Evolutionary conservation across 2,888 invertebrate genomes (phyloP).

Genomic region (Drosophila affinis): DNA sequence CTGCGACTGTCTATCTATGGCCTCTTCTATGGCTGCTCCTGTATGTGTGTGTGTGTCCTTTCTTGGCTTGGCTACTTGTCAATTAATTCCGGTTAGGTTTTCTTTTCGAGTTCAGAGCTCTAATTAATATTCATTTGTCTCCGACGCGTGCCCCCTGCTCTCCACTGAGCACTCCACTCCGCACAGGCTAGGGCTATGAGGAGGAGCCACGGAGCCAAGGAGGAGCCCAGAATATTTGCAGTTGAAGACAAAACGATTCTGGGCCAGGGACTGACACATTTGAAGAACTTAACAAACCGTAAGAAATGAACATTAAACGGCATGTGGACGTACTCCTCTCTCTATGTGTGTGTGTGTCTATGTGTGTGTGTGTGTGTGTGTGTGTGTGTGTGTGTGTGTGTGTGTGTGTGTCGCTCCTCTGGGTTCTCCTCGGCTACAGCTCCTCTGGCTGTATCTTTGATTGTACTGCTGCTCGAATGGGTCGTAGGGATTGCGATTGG

Average conservation of each 20-base stretch:
- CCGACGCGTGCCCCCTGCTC: neutral
- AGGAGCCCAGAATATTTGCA: slow-evolving; percentile 6
- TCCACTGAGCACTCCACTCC: neutral
- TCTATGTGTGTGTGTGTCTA: slow-evolving; percentile 4
- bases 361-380: slow-evolving; percentile 26
- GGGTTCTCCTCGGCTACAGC: slow-evolving; percentile 35
- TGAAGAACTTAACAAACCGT: slow-evolving; percentile 74
- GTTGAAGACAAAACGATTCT: slow-evolving; percentile 35
- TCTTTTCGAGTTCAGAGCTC: slow-evolving; percentile 3
- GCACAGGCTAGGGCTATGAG: neutral
- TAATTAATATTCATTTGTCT: slow-evolving; percentile 46
- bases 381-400: slow-evolving; percentile 30
- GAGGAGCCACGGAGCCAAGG: neutral
- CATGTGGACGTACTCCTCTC: slow-evolving; percentile 41
- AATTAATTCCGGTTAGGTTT: slow-evolving; percentile 39
- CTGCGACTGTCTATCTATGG: too few relatives aligned
- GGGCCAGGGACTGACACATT: slow-evolving; percentile 51
- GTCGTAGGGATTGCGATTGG: slow-evolving; percentile 7
- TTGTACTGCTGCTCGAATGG: slow-evolving; percentile 55
- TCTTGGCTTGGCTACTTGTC: slow-evolving; percentile 1
- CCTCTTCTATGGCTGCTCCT: too few relatives aligned
- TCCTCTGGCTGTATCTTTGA: slow-evolving; percentile 47
- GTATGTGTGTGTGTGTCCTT: too few relatives aligned
- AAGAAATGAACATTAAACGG: slow-evolving; percentile 71
- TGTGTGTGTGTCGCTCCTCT: slow-evolving; percentile 19